These are phyloP conservation scores for Drosophila fulvimacula DNA, from an alignment of 2,888 invertebrate genomes.

Conservation along the genomic window DNA sequence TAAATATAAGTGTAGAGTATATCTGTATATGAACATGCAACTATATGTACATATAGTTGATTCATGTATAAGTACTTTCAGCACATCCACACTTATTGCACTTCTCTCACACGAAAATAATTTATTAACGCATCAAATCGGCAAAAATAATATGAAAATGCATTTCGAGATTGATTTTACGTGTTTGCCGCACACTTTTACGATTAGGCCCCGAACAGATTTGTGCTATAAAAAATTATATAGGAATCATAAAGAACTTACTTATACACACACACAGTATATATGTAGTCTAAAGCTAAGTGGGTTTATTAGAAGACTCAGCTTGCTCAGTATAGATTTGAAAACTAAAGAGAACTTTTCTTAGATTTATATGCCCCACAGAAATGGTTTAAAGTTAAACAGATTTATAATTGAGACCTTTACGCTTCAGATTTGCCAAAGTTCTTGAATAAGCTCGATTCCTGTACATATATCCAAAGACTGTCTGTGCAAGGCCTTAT, in stretches of 20 bases:
- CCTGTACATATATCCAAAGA: not conserved
- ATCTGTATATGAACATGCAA: slow-evolving; percentile 14
- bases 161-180: slow-evolving; percentile 63
- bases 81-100: slow-evolving; percentile 43
- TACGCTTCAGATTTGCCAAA: no score
- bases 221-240: not conserved
- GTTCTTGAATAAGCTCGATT: not conserved
- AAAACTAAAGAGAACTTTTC: no score
- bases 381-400: no score
- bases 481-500: not conserved
- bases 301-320: no score
- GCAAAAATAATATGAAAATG: slow-evolving; percentile 63
- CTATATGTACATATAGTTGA: slow-evolving; percentile 16
- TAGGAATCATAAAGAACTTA: not conserved
- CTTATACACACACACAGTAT: no score
- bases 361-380: no score
- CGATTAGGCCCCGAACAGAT: not conserved
- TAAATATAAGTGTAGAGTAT: slow-evolving; percentile 21
- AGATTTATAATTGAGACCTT: no score
- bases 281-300: no score
- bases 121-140: slow-evolving; percentile 77
- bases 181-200: slow-evolving; percentile 39
- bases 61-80: slow-evolving; percentile 24
- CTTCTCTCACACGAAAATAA: slow-evolving; percentile 72
- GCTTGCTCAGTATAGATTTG: no score